Evolutionary conservation across 2,113 vertebrate genomes (phyloP).

Genomic region (Sebastes schlegelii): DNA sequence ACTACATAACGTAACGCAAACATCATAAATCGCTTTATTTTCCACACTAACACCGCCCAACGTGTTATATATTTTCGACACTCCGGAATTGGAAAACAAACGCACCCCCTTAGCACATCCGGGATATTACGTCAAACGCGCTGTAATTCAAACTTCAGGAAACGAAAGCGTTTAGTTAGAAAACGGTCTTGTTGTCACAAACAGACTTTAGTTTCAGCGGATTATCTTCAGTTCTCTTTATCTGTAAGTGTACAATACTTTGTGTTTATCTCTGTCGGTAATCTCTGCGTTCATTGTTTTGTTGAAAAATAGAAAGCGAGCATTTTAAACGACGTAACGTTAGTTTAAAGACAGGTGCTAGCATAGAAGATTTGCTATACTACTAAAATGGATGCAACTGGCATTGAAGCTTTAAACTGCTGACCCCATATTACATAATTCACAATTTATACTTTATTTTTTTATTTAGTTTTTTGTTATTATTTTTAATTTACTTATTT

Average conservation of each 20-base stretch:
- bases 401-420: no score
- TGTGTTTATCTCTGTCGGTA: neutral
- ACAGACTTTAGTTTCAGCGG: neutral
- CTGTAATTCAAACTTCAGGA: conserved; percentile 79
- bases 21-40: neutral
- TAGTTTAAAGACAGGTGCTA: neutral
- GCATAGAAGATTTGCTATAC: no score
- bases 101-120: neutral
- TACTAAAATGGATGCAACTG: no score
- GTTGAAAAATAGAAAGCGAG: neutral
- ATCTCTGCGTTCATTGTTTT: neutral
- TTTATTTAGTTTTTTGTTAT: no score
- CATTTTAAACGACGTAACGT: neutral
- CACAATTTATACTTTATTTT: no score
- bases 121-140: conserved; percentile 69
- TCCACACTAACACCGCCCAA: conserved; percentile 5
- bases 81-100: accelerated
- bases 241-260: conserved; percentile 49
- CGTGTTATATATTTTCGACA: neutral
- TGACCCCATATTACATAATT: no score
- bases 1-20: neutral
- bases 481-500: no score
- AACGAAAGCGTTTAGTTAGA: conserved; percentile 52
- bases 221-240: neutral
- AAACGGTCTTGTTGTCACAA: conserved; percentile 35